phyloP scores from a whole-genome alignment of 2,888 invertebrate genomes.

The Gortyna flavago region DNA sequence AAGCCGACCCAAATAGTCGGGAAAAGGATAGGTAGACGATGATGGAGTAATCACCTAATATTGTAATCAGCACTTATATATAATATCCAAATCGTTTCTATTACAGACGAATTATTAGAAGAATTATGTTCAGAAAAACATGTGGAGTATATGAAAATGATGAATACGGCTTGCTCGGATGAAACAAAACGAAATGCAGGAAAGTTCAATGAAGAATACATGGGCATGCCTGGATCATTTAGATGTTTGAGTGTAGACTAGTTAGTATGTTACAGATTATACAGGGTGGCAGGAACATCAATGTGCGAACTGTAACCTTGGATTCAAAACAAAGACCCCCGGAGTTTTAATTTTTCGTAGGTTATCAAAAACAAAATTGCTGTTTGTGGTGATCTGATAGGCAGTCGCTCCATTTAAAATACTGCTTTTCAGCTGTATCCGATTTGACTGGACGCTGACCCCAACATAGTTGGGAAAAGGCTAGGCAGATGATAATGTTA shows the following conservation, averaged over 20 bases:
- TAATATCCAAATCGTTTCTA: background rate
- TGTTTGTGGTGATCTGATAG: too few species aligned
- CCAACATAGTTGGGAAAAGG: too few species aligned
- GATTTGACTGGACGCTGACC: too few species aligned
- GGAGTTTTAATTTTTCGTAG: too few species aligned
- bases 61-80: background rate
- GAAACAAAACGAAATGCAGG: slow-evolving; percentile 68
- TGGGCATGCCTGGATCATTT: slow-evolving; percentile 78
- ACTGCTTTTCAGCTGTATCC: too few species aligned
- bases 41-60: background rate
- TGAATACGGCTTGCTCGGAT: slow-evolving; percentile 70
- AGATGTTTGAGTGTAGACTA: slow-evolving; percentile 70
- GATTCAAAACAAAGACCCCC: too few species aligned
- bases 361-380: too few species aligned
- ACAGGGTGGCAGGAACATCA: background rate
- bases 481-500: too few species aligned
- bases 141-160: slow-evolving; percentile 66
- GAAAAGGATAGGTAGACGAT: background rate
- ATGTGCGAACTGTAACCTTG: too few species aligned
- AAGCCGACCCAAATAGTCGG: background rate
- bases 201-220: slow-evolving; percentile 72
- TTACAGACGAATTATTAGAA: slow-evolving; percentile 68
- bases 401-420: too few species aligned
- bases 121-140: slow-evolving; percentile 61
- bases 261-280: background rate